Base-by-base conservation (phyloP, 2,888 invertebrate genomes). In the Pristionchus arcanus region DNA sequence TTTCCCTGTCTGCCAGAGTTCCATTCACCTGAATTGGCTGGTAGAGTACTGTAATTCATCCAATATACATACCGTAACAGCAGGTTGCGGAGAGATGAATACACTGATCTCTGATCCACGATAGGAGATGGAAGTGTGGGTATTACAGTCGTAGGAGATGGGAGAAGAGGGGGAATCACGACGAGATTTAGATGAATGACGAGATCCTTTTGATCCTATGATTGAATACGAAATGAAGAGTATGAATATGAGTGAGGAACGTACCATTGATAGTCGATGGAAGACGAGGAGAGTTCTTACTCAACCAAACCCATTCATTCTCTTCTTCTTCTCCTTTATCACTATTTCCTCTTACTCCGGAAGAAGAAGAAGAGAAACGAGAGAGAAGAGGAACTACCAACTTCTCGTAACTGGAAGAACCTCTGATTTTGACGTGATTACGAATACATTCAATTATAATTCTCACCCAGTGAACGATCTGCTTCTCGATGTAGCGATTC, bases 101-200 rank as follows among this genome's bases (percentile, higher is more conserved):
- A 94, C 93, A 42, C 92, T 92, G 87, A 94, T 94, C 85, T 94
- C 94, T 15, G 94, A 94, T 21, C 94, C 94, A 19, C 94, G 92
- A 91, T 94, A 94, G 28, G 93, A 93, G 31, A 93, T 92, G 53
- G 93, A 94, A 19, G 91, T 89, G 59, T 91, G 90, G 7, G 92
- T 93, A 83, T 91, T 90, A 49, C 92, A 91, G 63, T 92, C 93
- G 74, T 90, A 92, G 15, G 92, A 91, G 31, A 59, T 21, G 63
- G 71, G 68, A 63, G 68, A 66, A 28, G 66, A 59, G 49, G 68
- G 89, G 37, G 88, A 87, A 55, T 90, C 87, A 42, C 87, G 66
- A 34, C 37, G 59, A 13, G 84, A 85, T 85, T 85, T 85, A 55
- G 84, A 85, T 31, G 87, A 87, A n/a, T 87, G 53, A 68, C 87